phyloP scores from a whole-genome alignment of 2,113 vertebrate species.

The human (Homo sapiens) region DNA sequence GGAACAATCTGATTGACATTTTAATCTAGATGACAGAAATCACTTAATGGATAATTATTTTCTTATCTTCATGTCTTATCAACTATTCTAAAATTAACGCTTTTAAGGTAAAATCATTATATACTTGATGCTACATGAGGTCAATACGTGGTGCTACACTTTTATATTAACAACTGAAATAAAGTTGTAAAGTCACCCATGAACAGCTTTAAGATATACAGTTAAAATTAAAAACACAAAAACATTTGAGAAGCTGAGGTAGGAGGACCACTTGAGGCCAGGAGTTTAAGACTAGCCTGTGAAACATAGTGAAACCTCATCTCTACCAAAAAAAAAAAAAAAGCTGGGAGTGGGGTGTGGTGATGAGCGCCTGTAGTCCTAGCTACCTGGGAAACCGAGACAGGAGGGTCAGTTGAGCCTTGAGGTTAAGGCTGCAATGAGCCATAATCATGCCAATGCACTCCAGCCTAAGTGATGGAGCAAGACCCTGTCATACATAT shows the following conservation, averaged over 20 bases:
- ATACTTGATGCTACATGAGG: background rate
- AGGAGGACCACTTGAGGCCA: no score
- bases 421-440: no score
- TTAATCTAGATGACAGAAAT: background rate
- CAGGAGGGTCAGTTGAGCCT: no score
- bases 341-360: no score
- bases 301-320: no score
- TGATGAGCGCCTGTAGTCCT: no score
- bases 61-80: background rate
- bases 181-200: background rate
- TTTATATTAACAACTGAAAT: background rate
- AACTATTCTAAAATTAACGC: background rate
- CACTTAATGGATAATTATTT: background rate
- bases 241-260: background rate
- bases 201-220: background rate
- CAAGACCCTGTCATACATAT: no score
- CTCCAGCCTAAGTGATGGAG: no score
- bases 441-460: no score
- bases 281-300: no score
- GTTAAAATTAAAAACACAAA: conserved; percentile 29
- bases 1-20: background rate
- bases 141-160: background rate
- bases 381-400: no score
- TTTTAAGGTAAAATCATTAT: background rate
- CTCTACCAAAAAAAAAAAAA: no score